These are phyloP conservation scores for Apocrypta bakeri DNA, from an alignment of 1,140 invertebrate species.

Conservation along the genomic window DNA sequence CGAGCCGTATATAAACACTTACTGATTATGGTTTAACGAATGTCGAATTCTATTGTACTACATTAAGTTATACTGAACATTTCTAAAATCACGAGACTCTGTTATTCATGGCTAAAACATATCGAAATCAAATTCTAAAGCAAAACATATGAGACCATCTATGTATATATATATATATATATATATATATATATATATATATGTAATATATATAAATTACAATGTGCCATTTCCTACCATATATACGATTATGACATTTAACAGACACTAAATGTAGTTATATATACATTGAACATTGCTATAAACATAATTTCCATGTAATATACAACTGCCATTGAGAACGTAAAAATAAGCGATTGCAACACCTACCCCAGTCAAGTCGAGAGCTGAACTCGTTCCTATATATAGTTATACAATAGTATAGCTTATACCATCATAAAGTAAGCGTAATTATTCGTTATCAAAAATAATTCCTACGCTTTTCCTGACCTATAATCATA, in stretches of 20 bases:
- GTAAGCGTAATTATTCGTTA: too few species aligned
- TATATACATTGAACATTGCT: not conserved
- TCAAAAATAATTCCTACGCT: too few species aligned
- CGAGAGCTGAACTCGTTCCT: not conserved
- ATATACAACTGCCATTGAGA: slow-evolving; percentile 2
- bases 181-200: too few species aligned
- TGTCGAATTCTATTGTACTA: too few species aligned
- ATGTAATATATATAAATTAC: too few species aligned
- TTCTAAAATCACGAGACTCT: not conserved
- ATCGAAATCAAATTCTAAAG: not conserved
- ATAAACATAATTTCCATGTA: slow-evolving; percentile 3
- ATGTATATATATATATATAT: slow-evolving; percentile 7
- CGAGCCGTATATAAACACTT: too few species aligned
- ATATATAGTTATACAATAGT: not conserved
- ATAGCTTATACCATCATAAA: too few species aligned
- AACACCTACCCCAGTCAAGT: not conserved
- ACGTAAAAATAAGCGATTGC: slow-evolving; percentile 2
- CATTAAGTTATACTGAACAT: too few species aligned
- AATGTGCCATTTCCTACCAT: not conserved
- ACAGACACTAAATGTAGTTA: not conserved
- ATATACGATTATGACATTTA: not conserved
- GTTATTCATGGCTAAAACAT: not conserved
- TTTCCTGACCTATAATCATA: too few species aligned
- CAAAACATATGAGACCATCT: slow-evolving; percentile 22
- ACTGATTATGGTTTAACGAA: too few species aligned